A percentile compares a stretch with the other conserved stretches of the same genome.
phyloP scores from a whole-genome alignment of 2,797 vertebrate genomes.

The Acipenser ruthenus region DNA sequence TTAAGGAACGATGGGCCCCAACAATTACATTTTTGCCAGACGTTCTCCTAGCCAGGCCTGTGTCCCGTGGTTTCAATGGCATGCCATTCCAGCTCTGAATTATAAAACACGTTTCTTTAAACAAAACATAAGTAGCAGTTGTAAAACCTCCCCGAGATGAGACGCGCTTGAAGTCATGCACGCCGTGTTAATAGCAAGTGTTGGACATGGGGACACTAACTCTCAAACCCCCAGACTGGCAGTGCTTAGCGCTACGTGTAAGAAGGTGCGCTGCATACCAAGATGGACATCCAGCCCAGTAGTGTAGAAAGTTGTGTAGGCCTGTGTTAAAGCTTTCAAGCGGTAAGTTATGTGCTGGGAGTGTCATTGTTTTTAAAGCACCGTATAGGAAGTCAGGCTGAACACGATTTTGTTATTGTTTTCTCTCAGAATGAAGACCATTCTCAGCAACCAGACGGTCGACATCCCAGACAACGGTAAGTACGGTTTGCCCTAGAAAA shows the following conservation, averaged over 20 bases:
- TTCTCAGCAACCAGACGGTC: constrained; percentile 97
- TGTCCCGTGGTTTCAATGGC: too few relatives aligned
- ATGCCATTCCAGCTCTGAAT: too few relatives aligned
- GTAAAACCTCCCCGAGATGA: too few relatives aligned
- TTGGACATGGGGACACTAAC: too few relatives aligned
- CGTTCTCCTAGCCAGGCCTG: background rate
- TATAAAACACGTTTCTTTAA: too few relatives aligned
- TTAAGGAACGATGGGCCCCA: background rate
- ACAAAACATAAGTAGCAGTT: too few relatives aligned
- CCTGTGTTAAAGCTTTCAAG: background rate
- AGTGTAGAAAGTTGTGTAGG: background rate
- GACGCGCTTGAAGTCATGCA: too few relatives aligned
- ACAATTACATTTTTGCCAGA: background rate
- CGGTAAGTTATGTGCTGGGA: background rate
- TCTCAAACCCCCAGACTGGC: too few relatives aligned
- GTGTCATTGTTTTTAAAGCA: too few relatives aligned
- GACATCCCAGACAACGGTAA: constrained; percentile 90
- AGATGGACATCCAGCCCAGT: background rate
- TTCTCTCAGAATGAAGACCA: constrained; percentile 91
- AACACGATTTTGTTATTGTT: background rate
- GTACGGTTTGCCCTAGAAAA: constrained; percentile 3
- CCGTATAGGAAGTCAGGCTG: too few relatives aligned
- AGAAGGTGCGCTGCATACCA: background rate
- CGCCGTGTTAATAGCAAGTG: too few relatives aligned
- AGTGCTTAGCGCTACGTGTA: background rate